Evolutionary conservation across 2,888 invertebrate species (phyloP).

Genomic region (Polydrusus tereticollis): DNA sequence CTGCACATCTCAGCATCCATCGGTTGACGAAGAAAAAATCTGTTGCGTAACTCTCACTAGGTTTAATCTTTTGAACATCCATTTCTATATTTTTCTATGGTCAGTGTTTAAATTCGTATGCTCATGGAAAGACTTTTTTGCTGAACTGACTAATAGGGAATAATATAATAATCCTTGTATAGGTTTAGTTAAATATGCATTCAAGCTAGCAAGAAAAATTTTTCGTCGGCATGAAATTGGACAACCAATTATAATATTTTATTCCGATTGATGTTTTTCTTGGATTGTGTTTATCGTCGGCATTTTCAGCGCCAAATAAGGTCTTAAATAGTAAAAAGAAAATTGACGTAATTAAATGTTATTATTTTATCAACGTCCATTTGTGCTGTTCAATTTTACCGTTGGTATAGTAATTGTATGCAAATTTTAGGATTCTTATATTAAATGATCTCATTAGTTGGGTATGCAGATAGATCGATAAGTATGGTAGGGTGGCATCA

Average conservation of each 20-base stretch:
- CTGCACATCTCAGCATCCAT: conserved; percentile 59
- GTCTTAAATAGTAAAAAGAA: neutral
- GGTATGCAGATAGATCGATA: no score
- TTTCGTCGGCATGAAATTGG: neutral
- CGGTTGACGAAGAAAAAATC: conserved; percentile 59
- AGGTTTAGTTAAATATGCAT: neutral
- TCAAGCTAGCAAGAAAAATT: neutral
- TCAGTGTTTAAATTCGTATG: neutral
- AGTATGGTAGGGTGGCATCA: no score
- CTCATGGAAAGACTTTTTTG: neutral
- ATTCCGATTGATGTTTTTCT: conserved; percentile 10
- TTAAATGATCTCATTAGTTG: no score
- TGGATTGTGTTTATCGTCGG: neutral
- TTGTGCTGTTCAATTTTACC: neutral
- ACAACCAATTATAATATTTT: neutral
- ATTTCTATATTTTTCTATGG: neutral
- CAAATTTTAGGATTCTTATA: no score
- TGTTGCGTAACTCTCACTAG: conserved; percentile 45
- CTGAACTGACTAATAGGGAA: neutral
- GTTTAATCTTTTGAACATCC: neutral
- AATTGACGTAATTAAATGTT: neutral
- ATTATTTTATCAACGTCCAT: neutral
- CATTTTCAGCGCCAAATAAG: neutral
- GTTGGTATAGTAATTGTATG: no score
- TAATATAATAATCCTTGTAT: neutral